phyloP scores from a whole-genome alignment of 2,888 invertebrate species.

The Metacarcinus magister region DNA sequence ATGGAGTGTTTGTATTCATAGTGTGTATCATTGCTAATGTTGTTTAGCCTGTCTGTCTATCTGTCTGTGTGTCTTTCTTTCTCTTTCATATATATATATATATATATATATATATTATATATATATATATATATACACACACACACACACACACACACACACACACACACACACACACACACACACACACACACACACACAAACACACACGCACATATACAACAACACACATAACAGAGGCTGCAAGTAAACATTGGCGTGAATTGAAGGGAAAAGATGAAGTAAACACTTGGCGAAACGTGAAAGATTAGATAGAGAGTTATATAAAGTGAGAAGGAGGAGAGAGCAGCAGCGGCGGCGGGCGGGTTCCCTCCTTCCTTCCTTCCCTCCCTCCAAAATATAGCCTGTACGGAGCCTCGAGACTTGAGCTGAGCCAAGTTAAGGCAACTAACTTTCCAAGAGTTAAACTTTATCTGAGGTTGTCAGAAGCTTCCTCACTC shows the following conservation, averaged over 20 bases:
- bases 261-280: background rate
- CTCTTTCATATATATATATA: too few relatives aligned
- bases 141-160: too few relatives aligned
- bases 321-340: slow-evolving; percentile 33
- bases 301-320: slow-evolving; percentile 39
- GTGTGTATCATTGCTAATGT: too few relatives aligned
- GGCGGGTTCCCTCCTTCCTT: background rate
- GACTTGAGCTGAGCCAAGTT: slow-evolving; percentile 32
- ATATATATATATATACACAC: too few relatives aligned
- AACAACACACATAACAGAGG: background rate
- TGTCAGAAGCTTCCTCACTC: background rate
- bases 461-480: slow-evolving; percentile 49
- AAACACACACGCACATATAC: background rate
- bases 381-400: background rate
- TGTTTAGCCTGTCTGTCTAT: too few relatives aligned
- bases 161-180: too few relatives aligned
- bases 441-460: slow-evolving; percentile 26
- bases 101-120: too few relatives aligned
- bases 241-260: background rate
- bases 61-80: too few relatives aligned
- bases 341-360: too few relatives aligned
- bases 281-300: background rate
- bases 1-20: too few relatives aligned
- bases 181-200: background rate
- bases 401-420: background rate